These are phyloP conservation scores for Proteles cristata DNA, from an alignment of 2,113 vertebrate species.

Conservation along the genomic window DNA sequence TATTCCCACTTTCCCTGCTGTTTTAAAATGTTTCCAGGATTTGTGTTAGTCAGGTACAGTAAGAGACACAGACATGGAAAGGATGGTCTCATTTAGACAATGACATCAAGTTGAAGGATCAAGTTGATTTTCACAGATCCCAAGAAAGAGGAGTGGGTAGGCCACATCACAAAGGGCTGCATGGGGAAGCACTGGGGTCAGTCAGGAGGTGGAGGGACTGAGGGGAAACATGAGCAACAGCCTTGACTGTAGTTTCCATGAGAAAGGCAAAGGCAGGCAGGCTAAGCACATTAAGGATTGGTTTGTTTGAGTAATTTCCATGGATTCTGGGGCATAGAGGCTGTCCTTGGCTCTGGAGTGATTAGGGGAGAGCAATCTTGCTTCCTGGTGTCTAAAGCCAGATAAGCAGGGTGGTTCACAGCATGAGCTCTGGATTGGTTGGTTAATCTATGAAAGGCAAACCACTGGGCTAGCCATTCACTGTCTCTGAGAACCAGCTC, in stretches of 20 bases:
- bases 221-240: background rate
- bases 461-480: background rate
- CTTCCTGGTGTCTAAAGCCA: background rate
- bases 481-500: background rate
- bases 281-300: background rate
- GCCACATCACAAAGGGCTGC: background rate
- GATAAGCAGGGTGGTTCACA: background rate
- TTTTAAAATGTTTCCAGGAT: background rate
- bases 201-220: background rate
- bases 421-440: background rate
- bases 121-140: background rate
- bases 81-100: no score
- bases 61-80: no score
- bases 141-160: background rate
- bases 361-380: background rate
- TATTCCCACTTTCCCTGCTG: background rate
- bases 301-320: background rate
- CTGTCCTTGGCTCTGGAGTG: background rate
- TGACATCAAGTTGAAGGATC: background rate
- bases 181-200: background rate
- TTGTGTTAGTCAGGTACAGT: background rate
- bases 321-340: background rate
- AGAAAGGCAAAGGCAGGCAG: background rate
- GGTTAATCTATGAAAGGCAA: background rate
- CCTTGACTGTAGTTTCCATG: background rate